Evolutionary conservation across 2,797 vertebrate species (phyloP).

Genomic region (Bovichtus diacanthus): DNA sequence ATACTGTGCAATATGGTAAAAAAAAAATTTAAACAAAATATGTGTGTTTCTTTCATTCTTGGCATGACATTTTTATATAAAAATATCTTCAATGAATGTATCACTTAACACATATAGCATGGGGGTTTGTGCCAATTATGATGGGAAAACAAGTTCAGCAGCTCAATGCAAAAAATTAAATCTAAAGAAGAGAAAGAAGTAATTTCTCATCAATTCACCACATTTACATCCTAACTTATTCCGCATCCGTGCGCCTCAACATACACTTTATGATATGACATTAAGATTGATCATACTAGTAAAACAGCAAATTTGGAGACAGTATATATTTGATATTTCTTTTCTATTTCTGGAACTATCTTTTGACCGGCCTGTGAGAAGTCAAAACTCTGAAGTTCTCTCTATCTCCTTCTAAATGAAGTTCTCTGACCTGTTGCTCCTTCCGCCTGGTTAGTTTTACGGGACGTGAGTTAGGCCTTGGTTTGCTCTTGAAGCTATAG

Average conservation of each 20-base stretch:
- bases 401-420: conserved; percentile 2
- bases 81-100: not conserved
- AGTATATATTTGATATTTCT: conserved; percentile 7
- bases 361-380: conserved; percentile 23
- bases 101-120: not conserved
- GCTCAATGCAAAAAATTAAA: not conserved
- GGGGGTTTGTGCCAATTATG: not conserved
- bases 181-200: not conserved
- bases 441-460: conserved; percentile 17
- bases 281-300: not conserved
- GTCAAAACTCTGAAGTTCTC: conserved; percentile 22
- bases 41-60: not conserved
- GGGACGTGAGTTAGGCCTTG: not conserved
- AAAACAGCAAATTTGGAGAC: conserved; percentile 8
- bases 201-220: not conserved
- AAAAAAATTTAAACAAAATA: not conserved
- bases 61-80: not conserved
- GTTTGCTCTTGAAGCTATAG: not conserved
- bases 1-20: not conserved
- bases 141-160: not conserved
- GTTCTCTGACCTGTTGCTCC: conserved; percentile 32
- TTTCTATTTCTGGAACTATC: not conserved
- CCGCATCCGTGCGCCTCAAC: no score
- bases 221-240: not conserved
- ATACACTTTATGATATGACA: no score